A percentile compares a stretch with the other conserved stretches of the same genome.
phyloP scores from a whole-genome alignment of 2,797 vertebrate genomes.

The Melopsittacus undulatus region DNA sequence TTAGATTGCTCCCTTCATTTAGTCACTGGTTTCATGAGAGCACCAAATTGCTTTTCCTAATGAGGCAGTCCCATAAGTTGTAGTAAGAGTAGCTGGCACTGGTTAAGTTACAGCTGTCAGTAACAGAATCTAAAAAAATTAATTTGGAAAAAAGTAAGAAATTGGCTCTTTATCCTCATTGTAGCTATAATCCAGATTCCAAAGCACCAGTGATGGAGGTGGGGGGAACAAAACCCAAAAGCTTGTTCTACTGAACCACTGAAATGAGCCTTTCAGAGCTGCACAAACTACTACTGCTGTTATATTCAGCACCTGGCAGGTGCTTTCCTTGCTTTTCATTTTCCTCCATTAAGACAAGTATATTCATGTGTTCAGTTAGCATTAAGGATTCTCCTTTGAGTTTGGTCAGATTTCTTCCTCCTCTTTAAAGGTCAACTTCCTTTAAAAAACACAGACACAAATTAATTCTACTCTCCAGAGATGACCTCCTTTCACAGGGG shows the following conservation, averaged over 20 bases:
- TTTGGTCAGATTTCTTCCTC: neutral
- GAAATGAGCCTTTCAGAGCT: neutral
- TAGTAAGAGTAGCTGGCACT: neutral
- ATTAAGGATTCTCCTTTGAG: neutral
- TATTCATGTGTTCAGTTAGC: neutral
- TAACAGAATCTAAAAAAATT: neutral
- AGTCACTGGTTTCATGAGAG: neutral
- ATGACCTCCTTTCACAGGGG: neutral
- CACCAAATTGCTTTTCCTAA: neutral
- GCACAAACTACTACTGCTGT: neutral
- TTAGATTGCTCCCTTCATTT: neutral
- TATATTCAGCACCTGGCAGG: neutral
- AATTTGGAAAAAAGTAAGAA: neutral
- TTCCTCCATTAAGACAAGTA: neutral
- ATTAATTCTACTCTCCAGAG: constrained; percentile 18
- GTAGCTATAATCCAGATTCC: neutral
- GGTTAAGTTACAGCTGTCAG: neutral
- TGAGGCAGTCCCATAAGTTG: neutral
- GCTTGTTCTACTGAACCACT: neutral
- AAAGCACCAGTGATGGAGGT: neutral
- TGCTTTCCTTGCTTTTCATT: neutral
- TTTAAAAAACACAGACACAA: neutral
- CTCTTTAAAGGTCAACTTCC: constrained; percentile 23
- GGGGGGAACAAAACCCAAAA: neutral
- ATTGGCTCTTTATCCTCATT: neutral